Percentiles rank a stretch among this genome's conserved stretches.
Conservation (phyloP, 1,140 invertebrate species). For the Papilio xuthus region DNA sequence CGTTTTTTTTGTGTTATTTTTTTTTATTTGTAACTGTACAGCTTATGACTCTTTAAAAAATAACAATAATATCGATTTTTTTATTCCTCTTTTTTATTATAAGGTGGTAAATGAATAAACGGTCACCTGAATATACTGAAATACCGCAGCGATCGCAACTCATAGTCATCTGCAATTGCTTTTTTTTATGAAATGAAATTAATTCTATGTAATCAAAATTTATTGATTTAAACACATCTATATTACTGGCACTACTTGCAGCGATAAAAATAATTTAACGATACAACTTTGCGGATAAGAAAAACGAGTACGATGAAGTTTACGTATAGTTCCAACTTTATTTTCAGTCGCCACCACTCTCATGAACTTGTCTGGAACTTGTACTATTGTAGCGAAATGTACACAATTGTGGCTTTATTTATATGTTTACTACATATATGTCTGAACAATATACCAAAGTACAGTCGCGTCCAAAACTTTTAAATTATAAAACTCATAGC, state of each 20-base stretch:
- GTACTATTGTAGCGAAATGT: neutral
- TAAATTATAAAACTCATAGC: no score
- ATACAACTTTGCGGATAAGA: neutral
- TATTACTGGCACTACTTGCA: neutral
- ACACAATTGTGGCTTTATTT: constrained; percentile 1
- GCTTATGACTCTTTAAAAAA: no score
- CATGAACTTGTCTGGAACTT: constrained; percentile 8
- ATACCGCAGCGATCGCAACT: no score
- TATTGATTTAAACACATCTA: neutral
- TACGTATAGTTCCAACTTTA: neutral
- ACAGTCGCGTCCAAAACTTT: neutral
- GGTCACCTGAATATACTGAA: no score
- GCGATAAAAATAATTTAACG: neutral
- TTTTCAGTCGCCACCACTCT: neutral
- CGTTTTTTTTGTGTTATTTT: neutral
- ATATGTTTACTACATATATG: constrained; percentile 14
- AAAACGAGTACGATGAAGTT: neutral
- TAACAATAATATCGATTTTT: no score
- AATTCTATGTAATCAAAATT: neutral
- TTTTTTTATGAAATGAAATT: neutral
- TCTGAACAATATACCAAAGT: neutral
- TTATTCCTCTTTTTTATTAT: no score
- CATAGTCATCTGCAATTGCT: no score
- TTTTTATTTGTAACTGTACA: no score
- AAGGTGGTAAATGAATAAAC: no score